Evolutionary conservation across 2,797 vertebrate genomes (phyloP).

Genomic region (Notamacropus eugenii): DNA sequence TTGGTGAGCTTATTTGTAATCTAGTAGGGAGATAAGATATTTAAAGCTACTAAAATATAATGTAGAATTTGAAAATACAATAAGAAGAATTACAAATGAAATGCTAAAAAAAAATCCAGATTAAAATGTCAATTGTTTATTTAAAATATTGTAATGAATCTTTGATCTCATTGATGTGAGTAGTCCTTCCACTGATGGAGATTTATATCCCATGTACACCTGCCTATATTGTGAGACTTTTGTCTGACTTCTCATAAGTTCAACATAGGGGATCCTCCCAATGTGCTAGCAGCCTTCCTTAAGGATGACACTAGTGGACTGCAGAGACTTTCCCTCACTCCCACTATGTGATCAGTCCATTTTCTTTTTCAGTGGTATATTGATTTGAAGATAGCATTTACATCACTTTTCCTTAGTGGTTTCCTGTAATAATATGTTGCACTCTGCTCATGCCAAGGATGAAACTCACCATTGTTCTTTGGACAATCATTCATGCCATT

Average conservation of each 20-base stretch:
- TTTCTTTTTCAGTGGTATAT: background rate
- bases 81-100: background rate
- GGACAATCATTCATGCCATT: background rate
- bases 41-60: background rate
- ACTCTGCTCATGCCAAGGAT: background rate
- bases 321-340: background rate
- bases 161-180: background rate
- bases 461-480: background rate
- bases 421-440: background rate
- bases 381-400: background rate
- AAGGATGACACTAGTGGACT: background rate
- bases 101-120: constrained; percentile 53
- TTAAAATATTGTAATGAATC: constrained; percentile 50
- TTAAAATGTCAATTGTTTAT: constrained; percentile 72
- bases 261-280: background rate
- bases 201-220: background rate
- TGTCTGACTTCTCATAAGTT: background rate
- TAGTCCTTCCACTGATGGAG: background rate
- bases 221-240: background rate
- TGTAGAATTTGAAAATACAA: background rate
- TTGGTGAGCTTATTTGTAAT: background rate
- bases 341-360: background rate
- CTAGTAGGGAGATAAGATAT: background rate
- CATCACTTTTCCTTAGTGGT: background rate
- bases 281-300: background rate